Conservation (phyloP, 2,113 vertebrate genomes). For the Clinocottus analis region DNA sequence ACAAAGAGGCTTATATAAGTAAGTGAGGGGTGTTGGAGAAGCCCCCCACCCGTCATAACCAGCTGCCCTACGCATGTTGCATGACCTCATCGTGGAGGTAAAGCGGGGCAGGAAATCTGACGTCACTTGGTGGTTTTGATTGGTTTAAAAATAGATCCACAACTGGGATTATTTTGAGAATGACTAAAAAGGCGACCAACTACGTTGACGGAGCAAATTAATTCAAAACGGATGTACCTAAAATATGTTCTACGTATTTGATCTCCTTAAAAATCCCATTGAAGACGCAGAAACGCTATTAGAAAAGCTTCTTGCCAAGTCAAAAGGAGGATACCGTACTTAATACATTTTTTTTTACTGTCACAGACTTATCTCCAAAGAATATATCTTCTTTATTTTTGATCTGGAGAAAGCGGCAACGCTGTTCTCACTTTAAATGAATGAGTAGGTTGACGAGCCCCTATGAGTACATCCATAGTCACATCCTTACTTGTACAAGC, state of each 20-base stretch:
- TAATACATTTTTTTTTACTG: background rate
- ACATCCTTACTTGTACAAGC: background rate
- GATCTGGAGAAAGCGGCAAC: background rate
- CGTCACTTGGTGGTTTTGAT: conserved; percentile 7
- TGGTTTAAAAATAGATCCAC: conserved; percentile 28
- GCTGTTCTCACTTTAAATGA: background rate
- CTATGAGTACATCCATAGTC: background rate
- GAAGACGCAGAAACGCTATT: background rate
- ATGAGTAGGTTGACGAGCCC: background rate
- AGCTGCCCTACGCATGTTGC: conserved; percentile 63
- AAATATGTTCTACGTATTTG: background rate
- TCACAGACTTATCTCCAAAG: background rate
- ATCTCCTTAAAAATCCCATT: background rate
- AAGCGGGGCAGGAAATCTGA: conserved; percentile 26
- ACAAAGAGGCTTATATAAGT: conserved; percentile 47
- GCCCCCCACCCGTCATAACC: conserved; percentile 7
- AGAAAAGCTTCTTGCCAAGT: background rate
- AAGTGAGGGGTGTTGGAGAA: conserved; percentile 17
- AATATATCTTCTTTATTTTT: background rate
- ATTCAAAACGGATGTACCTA: background rate
- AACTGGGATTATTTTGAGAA: conserved; percentile 8
- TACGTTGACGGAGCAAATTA: background rate
- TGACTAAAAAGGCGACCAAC: background rate
- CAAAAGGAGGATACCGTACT: background rate
- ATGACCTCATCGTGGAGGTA: conserved; percentile 42